Percentiles rank a stretch among this genome's conserved stretches.
Conservation (phyloP, 2,888 invertebrate species). For the Phlogophora meticulosa region DNA sequence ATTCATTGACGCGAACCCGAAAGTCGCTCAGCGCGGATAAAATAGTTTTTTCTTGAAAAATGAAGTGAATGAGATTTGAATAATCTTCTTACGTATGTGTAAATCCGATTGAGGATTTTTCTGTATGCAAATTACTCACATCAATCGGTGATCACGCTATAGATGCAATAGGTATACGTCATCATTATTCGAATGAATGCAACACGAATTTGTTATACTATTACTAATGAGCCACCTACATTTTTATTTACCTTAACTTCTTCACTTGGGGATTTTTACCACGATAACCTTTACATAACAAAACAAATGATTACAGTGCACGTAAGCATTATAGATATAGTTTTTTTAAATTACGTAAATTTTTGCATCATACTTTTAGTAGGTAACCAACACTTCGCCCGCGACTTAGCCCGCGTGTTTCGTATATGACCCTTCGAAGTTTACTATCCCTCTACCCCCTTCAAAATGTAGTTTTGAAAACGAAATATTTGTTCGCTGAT, state of each 20-base stretch:
- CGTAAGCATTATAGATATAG: slow-evolving; percentile 29
- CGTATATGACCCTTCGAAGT: too few species aligned
- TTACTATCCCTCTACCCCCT: too few species aligned
- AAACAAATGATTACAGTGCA: slow-evolving; percentile 28
- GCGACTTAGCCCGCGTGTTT: too few species aligned
- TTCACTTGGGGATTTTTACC: slow-evolving; percentile 28
- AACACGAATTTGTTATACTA: background rate
- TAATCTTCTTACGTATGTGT: background rate
- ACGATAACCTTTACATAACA: slow-evolving; percentile 18
- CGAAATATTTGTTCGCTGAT: too few species aligned
- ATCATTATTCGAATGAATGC: slow-evolving; percentile 14
- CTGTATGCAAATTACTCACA: background rate
- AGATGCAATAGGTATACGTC: too few species aligned
- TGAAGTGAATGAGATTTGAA: too few species aligned
- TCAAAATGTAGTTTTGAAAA: too few species aligned
- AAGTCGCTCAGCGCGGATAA: too few species aligned
- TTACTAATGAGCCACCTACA: background rate
- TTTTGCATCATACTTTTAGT: background rate
- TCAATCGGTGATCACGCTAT: slow-evolving; percentile 3
- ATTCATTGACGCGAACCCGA: too few species aligned
- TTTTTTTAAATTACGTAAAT: slow-evolving; percentile 22
- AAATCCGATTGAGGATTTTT: background rate
- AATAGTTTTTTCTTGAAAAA: too few species aligned
- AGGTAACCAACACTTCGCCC: too few species aligned
- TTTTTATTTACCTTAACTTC: slow-evolving; percentile 39